These are phyloP conservation scores for Melanerpes aurifrons DNA, from an alignment of 2,113 vertebrate genomes.

Conservation along the genomic window DNA sequence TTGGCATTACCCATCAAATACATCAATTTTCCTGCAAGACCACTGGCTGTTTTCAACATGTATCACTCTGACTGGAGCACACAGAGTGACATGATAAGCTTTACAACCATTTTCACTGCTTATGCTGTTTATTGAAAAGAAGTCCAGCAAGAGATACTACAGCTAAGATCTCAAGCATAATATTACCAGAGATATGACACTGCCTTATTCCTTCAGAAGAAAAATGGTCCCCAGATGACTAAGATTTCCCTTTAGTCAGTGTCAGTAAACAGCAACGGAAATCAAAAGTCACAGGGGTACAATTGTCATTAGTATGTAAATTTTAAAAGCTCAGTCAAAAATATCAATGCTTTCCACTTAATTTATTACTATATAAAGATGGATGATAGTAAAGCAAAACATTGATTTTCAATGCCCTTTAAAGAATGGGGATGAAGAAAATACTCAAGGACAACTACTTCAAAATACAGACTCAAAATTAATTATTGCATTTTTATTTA, in stretches of 20 bases:
- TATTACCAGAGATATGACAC: constrained; percentile 9
- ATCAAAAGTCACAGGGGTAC: constrained; percentile 79
- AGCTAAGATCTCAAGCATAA: background rate
- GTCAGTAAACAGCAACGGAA: constrained; percentile 66
- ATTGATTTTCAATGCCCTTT: constrained; percentile 92
- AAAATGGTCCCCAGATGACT: constrained; percentile 33
- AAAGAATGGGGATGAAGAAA: constrained; percentile 84
- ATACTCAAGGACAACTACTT: constrained; percentile 83
- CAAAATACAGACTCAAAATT: constrained; percentile 84
- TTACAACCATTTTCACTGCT: background rate
- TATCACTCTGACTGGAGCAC: background rate
- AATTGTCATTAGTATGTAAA: constrained; percentile 92
- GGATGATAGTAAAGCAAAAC: constrained; percentile 85
- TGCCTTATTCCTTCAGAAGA: background rate
- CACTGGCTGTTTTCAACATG: background rate
- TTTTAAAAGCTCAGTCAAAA: constrained; percentile 88
- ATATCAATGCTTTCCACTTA: constrained; percentile 93
- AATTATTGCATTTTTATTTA: constrained; percentile 68
- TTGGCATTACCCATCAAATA: background rate
- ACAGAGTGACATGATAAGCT: fast-evolving
- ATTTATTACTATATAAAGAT: constrained; percentile 99
- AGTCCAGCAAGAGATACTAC: background rate
- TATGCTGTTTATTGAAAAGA: background rate
- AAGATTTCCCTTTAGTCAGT: constrained; percentile 42
- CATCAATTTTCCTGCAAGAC: background rate